Conservation (phyloP, 2,113 vertebrate genomes). For the Cathartes aura region DNA sequence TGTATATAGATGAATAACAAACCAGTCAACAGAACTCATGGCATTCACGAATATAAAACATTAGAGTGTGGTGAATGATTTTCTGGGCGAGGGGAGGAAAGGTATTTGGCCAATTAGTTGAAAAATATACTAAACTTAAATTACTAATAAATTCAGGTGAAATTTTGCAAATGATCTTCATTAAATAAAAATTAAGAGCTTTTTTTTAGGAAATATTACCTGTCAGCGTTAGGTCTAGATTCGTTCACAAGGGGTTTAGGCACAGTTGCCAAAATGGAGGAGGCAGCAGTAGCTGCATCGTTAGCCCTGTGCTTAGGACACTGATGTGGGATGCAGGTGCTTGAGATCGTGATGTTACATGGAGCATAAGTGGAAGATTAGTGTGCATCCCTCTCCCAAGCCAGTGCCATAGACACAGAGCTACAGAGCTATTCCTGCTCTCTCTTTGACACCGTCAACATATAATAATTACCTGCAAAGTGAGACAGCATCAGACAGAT, state of each 20-base stretch:
- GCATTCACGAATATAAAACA: neutral
- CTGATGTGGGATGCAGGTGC: neutral
- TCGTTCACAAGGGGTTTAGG: neutral
- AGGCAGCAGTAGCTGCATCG: neutral
- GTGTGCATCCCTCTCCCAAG: neutral
- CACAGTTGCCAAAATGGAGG: neutral
- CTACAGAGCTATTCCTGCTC: neutral
- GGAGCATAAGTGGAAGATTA: neutral
- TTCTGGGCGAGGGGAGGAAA: neutral
- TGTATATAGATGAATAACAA: neutral
- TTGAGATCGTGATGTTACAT: neutral
- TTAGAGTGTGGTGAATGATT: neutral
- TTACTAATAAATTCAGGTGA: too few species aligned
- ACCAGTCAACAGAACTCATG: neutral
- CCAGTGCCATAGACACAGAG: neutral
- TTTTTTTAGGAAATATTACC: neutral
- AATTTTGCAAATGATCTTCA: neutral
- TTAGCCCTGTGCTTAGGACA: neutral
- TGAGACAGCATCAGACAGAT: neutral
- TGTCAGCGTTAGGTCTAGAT: neutral
- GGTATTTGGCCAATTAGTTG: neutral
- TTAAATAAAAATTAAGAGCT: neutral
- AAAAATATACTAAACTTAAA: fast-evolving
- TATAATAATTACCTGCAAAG: neutral
- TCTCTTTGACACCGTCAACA: neutral